Evolutionary conservation across 2,888 invertebrate genomes (phyloP).

Genomic region (Eubasilissa splendida): DNA sequence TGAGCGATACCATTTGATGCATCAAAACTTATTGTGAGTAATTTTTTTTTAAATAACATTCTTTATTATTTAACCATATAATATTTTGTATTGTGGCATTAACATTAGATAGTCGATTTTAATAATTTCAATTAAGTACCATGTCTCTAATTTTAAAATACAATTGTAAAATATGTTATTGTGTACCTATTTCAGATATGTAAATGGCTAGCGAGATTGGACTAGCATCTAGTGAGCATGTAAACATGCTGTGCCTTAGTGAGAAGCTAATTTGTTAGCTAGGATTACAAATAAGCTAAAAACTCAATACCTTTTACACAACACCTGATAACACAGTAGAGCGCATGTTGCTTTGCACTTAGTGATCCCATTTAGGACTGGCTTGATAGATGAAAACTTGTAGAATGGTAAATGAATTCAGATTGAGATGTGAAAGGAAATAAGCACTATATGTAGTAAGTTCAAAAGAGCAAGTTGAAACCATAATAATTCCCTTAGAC

Average conservation of each 20-base stretch:
- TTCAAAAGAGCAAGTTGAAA: not conserved
- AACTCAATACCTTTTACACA: slow-evolving; percentile 24
- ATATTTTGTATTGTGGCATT: not conserved
- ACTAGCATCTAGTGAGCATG: slow-evolving; percentile 57
- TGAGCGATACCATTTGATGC: slow-evolving; percentile 66
- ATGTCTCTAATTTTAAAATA: not conserved
- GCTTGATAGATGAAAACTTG: slow-evolving; percentile 31
- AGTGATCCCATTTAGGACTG: slow-evolving; percentile 5
- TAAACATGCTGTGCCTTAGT: slow-evolving; percentile 55
- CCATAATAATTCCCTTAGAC: slow-evolving; percentile 19
- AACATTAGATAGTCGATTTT: slow-evolving; percentile 7
- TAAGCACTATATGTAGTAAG: not conserved
- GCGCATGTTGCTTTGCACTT: slow-evolving; percentile 51
- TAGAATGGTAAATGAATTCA: slow-evolving; percentile 9
- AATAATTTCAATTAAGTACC: no score
- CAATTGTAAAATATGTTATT: slow-evolving; percentile 44
- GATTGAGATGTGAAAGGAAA: not conserved
- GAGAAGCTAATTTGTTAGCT: slow-evolving; percentile 51
- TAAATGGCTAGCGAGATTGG: slow-evolving; percentile 58
- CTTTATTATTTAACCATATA: slow-evolving; percentile 30
- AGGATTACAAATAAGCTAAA: slow-evolving; percentile 43
- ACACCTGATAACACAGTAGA: slow-evolving; percentile 32
- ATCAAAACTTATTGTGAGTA: slow-evolving; percentile 70
- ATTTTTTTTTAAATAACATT: slow-evolving; percentile 38
- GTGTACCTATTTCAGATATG: slow-evolving; percentile 57